Evolutionary conservation across 2,888 invertebrate genomes (phyloP), one percentile per base, ranked within the genome.

Genomic region (Drosophila colorata): DNA sequence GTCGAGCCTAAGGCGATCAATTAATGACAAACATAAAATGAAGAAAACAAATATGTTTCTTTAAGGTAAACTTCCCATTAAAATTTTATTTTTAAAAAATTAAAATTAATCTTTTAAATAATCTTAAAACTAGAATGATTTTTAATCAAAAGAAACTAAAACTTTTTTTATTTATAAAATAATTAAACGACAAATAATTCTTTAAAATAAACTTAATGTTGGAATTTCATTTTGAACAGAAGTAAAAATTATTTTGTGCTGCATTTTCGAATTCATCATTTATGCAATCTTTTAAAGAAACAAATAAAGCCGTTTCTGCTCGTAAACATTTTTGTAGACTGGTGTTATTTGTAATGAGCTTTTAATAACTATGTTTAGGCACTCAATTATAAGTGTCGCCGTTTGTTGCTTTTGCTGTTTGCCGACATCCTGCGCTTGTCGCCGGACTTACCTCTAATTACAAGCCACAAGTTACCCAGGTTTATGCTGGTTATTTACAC

Each of bases 381-480:
- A 9, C 8, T n/a, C 16, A 13, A 25, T 61, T 48, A 13, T 52
- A 23, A 46, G 61, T 55, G 48, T 47, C 25, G 37, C 51, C 47
- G 14, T 47, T 64, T 46, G 59, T 56, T 72, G 63, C 69, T 56
- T 25, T 33, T 61, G 33, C 49, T 46, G 49, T 20, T 20, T 6
- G 55, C 33, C 56, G 57, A 38, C 43, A 31, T 44, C 7, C 20
- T 16, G 4, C 14, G 20, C n/a, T 13, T 20, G 14, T 37, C 14
- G 43, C n/a, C 60, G 33, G 20, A 85, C 90, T 88, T 80, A 90
- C 90, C 90, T 91, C 77, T 83, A 43, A 90, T 63, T 59, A 90
- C 80, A 78, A 87, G 79, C 91, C 91, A 91, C 87, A 91, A 80
- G 67, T 91, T 90, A 90, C 91, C 90, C 90, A 90, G 90, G 78